A percentile compares a stretch with the other conserved stretches of the same genome.
Evolutionary conservation across 2,888 invertebrate genomes (phyloP).

Genomic region (Zootermopsis nevadensis): DNA sequence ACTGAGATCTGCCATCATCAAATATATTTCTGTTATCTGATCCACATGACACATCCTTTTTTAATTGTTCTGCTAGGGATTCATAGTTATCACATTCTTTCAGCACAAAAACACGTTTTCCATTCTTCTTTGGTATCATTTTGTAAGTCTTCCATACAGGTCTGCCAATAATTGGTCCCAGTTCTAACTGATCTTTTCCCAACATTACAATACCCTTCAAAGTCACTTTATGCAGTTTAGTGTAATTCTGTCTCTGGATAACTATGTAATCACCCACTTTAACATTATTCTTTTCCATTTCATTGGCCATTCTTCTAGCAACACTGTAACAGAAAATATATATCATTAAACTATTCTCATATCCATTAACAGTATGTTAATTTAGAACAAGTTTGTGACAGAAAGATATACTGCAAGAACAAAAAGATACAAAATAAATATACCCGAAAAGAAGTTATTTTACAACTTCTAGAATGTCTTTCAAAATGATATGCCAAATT

Average conservation of each 20-base stretch:
- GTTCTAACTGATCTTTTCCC: conserved; percentile 77
- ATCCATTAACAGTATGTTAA: no score
- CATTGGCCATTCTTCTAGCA: neutral
- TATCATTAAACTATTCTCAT: no score
- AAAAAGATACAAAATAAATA: no score
- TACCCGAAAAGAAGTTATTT: no score
- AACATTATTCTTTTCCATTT: conserved; percentile 61
- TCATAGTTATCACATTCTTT: conserved; percentile 66
- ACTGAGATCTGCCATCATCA: conserved; percentile 85
- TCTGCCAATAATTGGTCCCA: conserved; percentile 74
- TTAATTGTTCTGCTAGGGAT: conserved; percentile 71
- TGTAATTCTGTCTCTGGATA: conserved; percentile 81
- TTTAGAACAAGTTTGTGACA: no score
- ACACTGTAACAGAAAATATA: neutral
- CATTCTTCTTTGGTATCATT: conserved; percentile 72
- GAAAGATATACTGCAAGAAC: no score
- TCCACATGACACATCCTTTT: conserved; percentile 74
- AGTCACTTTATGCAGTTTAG: conserved; percentile 77
- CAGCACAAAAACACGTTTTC: conserved; percentile 67
- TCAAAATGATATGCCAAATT: no score
- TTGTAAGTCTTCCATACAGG: conserved; percentile 82
- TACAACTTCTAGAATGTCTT: no score
- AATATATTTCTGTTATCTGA: conserved; percentile 86
- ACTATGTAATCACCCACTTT: conserved; percentile 79
- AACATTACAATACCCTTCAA: conserved; percentile 73